A percentile compares a stretch with the other conserved stretches of the same genome.
Evolutionary conservation across 2,113 vertebrate genomes (phyloP).

Genomic region (Morone saxatilis): DNA sequence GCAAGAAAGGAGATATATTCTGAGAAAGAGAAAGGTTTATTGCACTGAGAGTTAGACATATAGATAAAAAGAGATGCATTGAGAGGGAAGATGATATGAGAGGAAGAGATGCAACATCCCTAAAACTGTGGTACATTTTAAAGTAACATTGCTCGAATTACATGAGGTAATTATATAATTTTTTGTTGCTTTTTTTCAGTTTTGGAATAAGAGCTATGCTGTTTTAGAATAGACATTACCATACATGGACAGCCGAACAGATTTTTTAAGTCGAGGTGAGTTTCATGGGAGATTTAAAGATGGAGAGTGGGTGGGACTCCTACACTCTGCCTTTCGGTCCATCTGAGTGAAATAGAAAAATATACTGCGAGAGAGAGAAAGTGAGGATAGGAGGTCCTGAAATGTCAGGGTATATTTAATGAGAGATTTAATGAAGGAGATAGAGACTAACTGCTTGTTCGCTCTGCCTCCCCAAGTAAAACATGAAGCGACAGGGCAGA

Average conservation of each 20-base stretch:
- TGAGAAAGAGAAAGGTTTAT: not conserved
- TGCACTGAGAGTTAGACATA: not conserved
- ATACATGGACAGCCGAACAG: not conserved
- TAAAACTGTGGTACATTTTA: not conserved
- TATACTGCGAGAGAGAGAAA: not conserved
- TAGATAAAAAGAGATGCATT: not conserved
- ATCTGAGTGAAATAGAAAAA: conserved; percentile 40
- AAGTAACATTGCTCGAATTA: not conserved
- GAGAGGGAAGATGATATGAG: not conserved
- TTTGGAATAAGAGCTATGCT: not conserved
- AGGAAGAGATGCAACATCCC: not conserved
- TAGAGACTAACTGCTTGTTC: conserved; percentile 17
- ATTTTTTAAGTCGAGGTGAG: conserved; percentile 37
- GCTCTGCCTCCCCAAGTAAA: not conserved
- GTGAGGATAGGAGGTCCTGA: conserved; percentile 19
- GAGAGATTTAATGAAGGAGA: conserved; percentile 51
- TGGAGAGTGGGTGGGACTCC: conserved; percentile 70
- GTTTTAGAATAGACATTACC: conserved; percentile 1
- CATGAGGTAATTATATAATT: conserved; percentile 31
- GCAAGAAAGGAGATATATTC: not conserved
- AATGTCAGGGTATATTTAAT: conserved; percentile 51
- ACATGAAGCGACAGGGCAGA: not conserved
- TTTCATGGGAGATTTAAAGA: conserved; percentile 57
- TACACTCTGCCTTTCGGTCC: conserved; percentile 56
- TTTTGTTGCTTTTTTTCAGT: not conserved